These are phyloP conservation scores for Orthonevra nobilis DNA, from an alignment of 2,888 invertebrate genomes.

Conservation along the genomic window DNA sequence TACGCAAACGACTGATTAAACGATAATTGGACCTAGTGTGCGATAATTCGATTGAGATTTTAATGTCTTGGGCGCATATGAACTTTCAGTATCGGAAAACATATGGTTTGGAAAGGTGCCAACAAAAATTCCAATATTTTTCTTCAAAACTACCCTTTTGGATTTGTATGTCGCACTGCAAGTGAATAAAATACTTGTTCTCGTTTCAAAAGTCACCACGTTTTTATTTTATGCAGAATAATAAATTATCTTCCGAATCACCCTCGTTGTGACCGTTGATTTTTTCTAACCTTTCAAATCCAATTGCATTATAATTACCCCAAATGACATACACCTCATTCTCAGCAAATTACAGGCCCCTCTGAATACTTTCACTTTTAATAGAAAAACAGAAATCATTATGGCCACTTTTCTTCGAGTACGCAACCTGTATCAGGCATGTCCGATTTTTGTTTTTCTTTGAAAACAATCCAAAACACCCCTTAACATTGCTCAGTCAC, in stretches of 20 bases:
- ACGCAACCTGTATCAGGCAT: conserved; percentile 38
- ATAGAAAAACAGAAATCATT: conserved; percentile 13
- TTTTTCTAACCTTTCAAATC: background rate
- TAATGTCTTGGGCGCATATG: too few relatives aligned
- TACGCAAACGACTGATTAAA: too few relatives aligned
- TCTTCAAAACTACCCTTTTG: too few relatives aligned
- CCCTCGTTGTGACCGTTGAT: background rate
- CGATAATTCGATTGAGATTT: too few relatives aligned
- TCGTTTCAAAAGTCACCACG: background rate
- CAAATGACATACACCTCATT: conserved; percentile 6
- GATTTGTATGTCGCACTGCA: too few relatives aligned
- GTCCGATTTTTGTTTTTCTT: conserved; percentile 1
- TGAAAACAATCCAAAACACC: conserved; percentile 27
- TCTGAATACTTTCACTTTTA: conserved; percentile 32
- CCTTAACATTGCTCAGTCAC: conserved; percentile 23
- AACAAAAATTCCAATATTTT: too few relatives aligned
- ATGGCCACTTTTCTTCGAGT: conserved; percentile 22
- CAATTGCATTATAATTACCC: conserved; percentile 31
- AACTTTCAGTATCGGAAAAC: too few relatives aligned
- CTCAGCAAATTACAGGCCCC: background rate
- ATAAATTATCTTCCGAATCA: background rate
- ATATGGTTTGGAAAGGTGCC: too few relatives aligned
- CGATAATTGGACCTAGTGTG: too few relatives aligned
- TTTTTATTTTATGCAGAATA: background rate
- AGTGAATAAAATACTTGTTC: too few relatives aligned